These are phyloP conservation scores for Temnothorax longispinosus DNA, from an alignment of 1,140 invertebrate genomes.

Conservation along the genomic window DNA sequence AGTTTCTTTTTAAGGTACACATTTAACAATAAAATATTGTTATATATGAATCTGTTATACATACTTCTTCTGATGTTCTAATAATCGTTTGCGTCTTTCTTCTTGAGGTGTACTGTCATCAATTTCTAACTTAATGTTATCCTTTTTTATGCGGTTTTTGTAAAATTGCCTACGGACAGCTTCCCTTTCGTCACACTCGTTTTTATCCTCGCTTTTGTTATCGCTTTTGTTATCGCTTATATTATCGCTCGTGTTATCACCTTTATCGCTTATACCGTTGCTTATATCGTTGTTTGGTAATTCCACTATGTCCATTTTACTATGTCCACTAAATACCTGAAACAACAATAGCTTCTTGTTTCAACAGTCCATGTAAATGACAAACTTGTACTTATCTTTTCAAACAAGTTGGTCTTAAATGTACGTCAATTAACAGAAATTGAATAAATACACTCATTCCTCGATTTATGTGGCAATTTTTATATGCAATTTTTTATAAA, in stretches of 20 bases:
- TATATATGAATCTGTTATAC: conserved; percentile 14
- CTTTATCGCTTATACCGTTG: not conserved
- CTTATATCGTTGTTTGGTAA: not conserved
- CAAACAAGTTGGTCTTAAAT: too few relatives aligned
- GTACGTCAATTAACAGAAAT: not conserved
- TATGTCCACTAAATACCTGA: not conserved
- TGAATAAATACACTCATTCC: not conserved
- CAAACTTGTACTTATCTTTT: not conserved
- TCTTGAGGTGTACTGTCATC: conserved; percentile 80
- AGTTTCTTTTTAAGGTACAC: not conserved
- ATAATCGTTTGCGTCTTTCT: conserved; percentile 77
- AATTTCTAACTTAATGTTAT: conserved; percentile 79
- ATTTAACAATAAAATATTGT: not conserved
- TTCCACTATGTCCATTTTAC: not conserved
- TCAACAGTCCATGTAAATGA: not conserved
- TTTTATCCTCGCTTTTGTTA: not conserved
- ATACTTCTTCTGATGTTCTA: conserved; percentile 81
- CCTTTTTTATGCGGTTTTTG: conserved; percentile 81
- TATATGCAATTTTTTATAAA: too few relatives aligned
- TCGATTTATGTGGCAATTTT: too few relatives aligned
- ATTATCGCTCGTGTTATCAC: conserved; percentile 25
- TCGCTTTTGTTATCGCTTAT: not conserved
- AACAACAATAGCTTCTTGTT: conserved; percentile 5
- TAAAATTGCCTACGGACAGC: conserved; percentile 74
- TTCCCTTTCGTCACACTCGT: conserved; percentile 24